These are phyloP conservation scores for Meghimatium bilineatum DNA, from an alignment of 2,888 invertebrate species.

Conservation along the genomic window DNA sequence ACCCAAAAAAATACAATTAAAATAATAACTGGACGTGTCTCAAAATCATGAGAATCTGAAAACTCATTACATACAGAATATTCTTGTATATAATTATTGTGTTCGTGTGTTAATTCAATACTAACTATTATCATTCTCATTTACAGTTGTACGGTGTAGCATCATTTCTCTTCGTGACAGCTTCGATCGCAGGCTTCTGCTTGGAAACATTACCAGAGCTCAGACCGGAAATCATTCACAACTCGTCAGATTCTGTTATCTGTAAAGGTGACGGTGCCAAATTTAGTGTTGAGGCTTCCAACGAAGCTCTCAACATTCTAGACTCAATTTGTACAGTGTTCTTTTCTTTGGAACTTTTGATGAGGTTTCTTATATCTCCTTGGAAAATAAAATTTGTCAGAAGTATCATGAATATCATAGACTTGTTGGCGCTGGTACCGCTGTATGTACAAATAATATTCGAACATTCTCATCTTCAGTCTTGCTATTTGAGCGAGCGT, in stretches of 20 bases:
- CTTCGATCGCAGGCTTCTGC: slow-evolving; percentile 74
- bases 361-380: slow-evolving; percentile 71
- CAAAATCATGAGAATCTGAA: no score
- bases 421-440: slow-evolving; percentile 74
- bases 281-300: slow-evolving; percentile 58
- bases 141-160: slow-evolving; percentile 71
- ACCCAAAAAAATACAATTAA: no score
- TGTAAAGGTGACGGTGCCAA: slow-evolving; percentile 40
- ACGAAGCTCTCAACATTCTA: slow-evolving; percentile 65
- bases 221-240: slow-evolving; percentile 48
- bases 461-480: slow-evolving; percentile 65
- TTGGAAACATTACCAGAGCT: slow-evolving; percentile 72
- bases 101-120: background rate
- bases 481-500: slow-evolving; percentile 71
- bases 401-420: slow-evolving; percentile 74
- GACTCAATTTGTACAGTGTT: slow-evolving; percentile 75
- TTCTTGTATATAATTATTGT: background rate
- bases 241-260: slow-evolving; percentile 28
- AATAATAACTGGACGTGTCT: no score
- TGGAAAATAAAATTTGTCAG: slow-evolving; percentile 69
- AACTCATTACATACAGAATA: no score
- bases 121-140: background rate
- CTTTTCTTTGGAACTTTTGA: slow-evolving; percentile 74
- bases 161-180: slow-evolving; percentile 74
- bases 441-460: slow-evolving; percentile 75